Percentiles rank a stretch among this genome's conserved stretches.
Evolutionary conservation across 2,797 vertebrate species (phyloP).

Genomic region (Leucoraja ocellata): DNA sequence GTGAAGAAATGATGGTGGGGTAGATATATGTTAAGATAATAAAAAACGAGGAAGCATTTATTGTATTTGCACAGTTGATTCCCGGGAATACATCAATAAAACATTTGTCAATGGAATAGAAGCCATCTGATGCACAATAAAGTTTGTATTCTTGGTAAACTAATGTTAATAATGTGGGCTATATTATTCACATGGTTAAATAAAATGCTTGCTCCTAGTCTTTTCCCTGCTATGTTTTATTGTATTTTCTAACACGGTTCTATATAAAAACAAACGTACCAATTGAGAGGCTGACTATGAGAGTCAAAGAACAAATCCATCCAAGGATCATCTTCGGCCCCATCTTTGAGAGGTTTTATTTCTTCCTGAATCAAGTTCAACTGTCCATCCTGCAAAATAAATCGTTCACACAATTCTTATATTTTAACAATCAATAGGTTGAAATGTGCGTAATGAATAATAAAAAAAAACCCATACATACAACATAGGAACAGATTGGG

Average conservation of each 20-base stretch:
- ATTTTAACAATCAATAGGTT: background rate
- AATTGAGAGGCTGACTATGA: background rate
- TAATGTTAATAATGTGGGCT: background rate
- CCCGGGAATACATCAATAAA: background rate
- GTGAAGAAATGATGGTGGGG: background rate
- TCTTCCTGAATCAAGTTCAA: slow-evolving; percentile 10
- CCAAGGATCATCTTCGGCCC: background rate
- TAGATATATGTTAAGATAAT: background rate
- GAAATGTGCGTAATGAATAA: background rate
- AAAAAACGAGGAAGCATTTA: background rate
- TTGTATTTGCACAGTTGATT: background rate
- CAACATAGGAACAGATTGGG: background rate
- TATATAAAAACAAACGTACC: background rate
- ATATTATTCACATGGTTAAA: background rate
- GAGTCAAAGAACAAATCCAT: background rate
- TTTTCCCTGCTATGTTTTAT: background rate
- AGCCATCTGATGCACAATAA: background rate
- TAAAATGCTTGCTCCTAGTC: background rate
- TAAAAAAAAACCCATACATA: background rate
- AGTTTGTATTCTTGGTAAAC: background rate
- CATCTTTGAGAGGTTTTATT: background rate
- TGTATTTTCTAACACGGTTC: background rate
- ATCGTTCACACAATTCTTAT: background rate
- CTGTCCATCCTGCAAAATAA: slow-evolving; percentile 8
- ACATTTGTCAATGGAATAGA: background rate